Conservation (phyloP, 2,113 vertebrate species). For the Chlamydotis undulata region DNA sequence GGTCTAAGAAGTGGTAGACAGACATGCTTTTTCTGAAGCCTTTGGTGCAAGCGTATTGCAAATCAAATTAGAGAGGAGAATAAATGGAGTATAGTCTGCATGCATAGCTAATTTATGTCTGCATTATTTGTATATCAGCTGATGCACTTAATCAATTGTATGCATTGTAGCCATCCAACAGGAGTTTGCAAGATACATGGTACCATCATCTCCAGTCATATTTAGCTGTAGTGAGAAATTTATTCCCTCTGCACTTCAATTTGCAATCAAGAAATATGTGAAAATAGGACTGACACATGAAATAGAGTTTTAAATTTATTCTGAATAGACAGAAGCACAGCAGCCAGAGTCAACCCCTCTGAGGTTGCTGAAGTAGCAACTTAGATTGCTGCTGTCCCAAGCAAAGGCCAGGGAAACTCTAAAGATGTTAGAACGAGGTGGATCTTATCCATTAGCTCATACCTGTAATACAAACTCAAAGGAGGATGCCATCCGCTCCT, state of each 20-base stretch:
- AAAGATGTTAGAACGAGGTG: neutral
- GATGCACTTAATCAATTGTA: rapidly evolving
- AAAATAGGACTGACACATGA: neutral
- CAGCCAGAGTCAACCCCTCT: neutral
- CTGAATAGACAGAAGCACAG: neutral
- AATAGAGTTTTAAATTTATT: neutral
- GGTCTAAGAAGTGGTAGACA: neutral
- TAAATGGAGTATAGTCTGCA: rapidly evolving
- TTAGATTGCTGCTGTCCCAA: neutral
- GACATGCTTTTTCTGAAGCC: neutral
- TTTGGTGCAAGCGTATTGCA: neutral
- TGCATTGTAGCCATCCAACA: rapidly evolving
- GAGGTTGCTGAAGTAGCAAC: neutral
- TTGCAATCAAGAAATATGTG: neutral
- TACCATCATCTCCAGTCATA: neutral
- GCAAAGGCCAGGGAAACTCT: neutral
- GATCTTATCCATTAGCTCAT: neutral
- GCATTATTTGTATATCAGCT: neutral
- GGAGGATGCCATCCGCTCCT: neutral
- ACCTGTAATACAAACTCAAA: neutral
- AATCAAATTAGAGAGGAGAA: neutral
- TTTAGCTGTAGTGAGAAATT: neutral
- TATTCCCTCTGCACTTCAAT: neutral
- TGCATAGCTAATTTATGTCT: neutral
- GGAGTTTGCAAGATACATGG: neutral